These are phyloP conservation scores for Acarapis woodi DNA, from an alignment of 1,140 invertebrate genomes.

Conservation along the genomic window DNA sequence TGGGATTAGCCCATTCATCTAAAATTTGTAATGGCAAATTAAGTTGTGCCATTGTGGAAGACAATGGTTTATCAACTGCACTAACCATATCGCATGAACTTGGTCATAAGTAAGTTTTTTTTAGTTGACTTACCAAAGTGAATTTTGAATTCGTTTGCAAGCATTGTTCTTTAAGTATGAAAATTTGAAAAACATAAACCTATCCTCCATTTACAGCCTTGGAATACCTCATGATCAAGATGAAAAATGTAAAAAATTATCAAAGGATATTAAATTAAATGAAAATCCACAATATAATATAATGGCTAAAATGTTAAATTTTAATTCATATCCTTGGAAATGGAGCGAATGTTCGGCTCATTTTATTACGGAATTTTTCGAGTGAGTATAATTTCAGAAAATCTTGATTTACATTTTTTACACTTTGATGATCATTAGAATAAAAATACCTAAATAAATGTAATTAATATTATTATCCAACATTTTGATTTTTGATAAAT, in stretches of 20 bases:
- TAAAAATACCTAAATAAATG: too few species aligned
- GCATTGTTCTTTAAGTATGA: not conserved
- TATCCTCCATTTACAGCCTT: conserved; percentile 24
- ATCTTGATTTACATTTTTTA: not conserved
- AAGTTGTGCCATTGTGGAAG: conserved; percentile 60
- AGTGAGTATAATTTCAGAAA: conserved; percentile 36
- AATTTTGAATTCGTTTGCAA: not conserved
- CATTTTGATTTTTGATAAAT: too few species aligned
- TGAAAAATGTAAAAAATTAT: conserved; percentile 29
- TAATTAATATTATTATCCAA: too few species aligned
- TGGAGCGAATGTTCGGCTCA: conserved; percentile 63
- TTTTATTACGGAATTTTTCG: conserved; percentile 54
- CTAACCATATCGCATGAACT: conserved; percentile 79
- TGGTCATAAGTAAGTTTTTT: conserved; percentile 45
- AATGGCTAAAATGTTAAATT: conserved; percentile 49
- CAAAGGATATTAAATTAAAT: too few species aligned
- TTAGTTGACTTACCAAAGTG: not conserved
- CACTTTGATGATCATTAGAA: too few species aligned
- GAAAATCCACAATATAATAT: conserved; percentile 19
- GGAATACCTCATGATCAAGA: conserved; percentile 65
- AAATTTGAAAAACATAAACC: too few species aligned
- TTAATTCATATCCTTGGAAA: conserved; percentile 56
- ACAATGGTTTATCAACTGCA: conserved; percentile 59
- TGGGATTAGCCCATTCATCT: conserved; percentile 48
- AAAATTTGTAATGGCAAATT: conserved; percentile 41